Evolutionary conservation across 1,140 invertebrate genomes (phyloP).

Genomic region (Aphaenogaster floridana): DNA sequence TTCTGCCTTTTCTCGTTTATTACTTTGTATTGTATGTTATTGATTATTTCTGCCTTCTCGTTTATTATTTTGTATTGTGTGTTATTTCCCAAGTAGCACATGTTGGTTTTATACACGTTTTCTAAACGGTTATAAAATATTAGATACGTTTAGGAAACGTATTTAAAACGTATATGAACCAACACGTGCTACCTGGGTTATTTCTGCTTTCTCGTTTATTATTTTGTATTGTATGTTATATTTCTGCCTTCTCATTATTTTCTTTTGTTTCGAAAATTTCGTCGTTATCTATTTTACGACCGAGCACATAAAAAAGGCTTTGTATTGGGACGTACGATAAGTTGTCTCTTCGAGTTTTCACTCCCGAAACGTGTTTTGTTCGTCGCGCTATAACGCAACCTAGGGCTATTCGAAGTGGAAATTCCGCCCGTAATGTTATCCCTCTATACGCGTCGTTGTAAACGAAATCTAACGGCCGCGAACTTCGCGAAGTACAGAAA

Average conservation of each 20-base stretch:
- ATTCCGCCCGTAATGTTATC: not conserved
- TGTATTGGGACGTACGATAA: not conserved
- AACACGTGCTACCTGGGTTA: too few relatives aligned
- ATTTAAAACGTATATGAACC: too few relatives aligned
- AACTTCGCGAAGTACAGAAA: slow-evolving; percentile 53
- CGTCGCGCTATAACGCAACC: not conserved
- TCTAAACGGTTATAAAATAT: too few relatives aligned
- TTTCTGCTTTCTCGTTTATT: not conserved
- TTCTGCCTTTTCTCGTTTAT: not conserved
- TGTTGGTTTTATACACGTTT: too few relatives aligned
- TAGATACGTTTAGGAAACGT: too few relatives aligned
- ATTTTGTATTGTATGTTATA: too few relatives aligned
- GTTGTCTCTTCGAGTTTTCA: not conserved
- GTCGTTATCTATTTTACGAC: slow-evolving; percentile 5
- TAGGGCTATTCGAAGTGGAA: not conserved
- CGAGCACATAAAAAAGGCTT: not conserved
- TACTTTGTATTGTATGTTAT: too few relatives aligned
- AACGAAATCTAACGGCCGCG: slow-evolving; percentile 52
- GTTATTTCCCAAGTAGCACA: too few relatives aligned
- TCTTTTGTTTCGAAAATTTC: not conserved
- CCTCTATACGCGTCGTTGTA: slow-evolving; percentile 3
- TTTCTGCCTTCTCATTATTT: not conserved
- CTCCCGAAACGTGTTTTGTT: not conserved
- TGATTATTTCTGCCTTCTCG: too few relatives aligned
- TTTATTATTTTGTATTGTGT: too few relatives aligned